A percentile compares a stretch with the other conserved stretches of the same genome.
phyloP scores from a whole-genome alignment of 2,888 invertebrate genomes.

The Tortrix viridana region DNA sequence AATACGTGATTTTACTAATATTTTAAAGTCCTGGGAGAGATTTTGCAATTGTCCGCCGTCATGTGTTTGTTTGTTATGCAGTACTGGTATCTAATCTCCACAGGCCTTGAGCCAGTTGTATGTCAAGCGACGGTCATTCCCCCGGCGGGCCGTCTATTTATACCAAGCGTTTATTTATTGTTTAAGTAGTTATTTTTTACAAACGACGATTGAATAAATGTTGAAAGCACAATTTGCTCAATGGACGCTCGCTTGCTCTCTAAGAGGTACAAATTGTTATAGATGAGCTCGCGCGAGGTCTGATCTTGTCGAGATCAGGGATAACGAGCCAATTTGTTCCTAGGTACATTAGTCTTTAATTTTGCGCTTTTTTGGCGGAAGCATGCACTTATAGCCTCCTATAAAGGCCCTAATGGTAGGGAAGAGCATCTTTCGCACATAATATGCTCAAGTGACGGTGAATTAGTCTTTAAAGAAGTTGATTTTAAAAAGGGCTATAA shows the following conservation, averaged over 20 bases:
- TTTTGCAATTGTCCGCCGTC: constrained; percentile 69
- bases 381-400: no score
- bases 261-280: constrained; percentile 30
- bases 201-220: constrained; percentile 63
- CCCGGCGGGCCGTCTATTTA: constrained; percentile 76
- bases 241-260: constrained; percentile 16
- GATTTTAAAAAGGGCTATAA: no score
- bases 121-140: constrained; percentile 81
- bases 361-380: no score
- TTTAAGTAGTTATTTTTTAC: constrained; percentile 63
- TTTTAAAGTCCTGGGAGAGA: constrained; percentile 42
- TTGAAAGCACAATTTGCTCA: constrained; percentile 43
- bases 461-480: no score
- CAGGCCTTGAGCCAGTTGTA: constrained; percentile 81
- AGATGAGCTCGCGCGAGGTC: constrained; percentile 17
- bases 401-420: no score
- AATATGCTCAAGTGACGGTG: no score
- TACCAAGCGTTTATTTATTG: constrained; percentile 74
- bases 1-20: not conserved
- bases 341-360: not conserved
- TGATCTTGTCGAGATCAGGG: constrained; percentile 20
- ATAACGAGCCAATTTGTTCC: constrained; percentile 18
- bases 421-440: no score
- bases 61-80: constrained; percentile 66
- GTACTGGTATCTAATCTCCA: constrained; percentile 77